These are phyloP conservation scores for Nixonia krombeini DNA, from an alignment of 1,140 invertebrate species.

Conservation along the genomic window DNA sequence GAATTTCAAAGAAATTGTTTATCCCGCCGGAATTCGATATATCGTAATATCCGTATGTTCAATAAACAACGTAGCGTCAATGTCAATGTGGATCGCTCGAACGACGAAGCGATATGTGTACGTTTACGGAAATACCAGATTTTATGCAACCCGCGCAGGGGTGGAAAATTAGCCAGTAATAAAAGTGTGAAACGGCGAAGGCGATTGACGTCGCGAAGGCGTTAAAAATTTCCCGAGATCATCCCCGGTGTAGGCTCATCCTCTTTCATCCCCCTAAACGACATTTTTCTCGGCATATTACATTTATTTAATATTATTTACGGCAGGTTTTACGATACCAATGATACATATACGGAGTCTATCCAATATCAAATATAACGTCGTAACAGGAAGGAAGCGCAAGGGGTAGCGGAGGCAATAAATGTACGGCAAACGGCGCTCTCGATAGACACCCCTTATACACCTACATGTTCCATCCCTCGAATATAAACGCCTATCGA, in stretches of 20 bases:
- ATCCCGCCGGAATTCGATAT: not conserved
- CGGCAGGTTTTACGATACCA: constrained; percentile 66
- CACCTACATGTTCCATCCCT: constrained; percentile 50
- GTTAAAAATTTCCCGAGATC: not conserved
- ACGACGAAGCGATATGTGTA: too few species aligned
- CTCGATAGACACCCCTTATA: constrained; percentile 62
- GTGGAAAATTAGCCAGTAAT: too few species aligned
- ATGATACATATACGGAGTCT: constrained; percentile 69
- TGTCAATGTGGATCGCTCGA: too few species aligned
- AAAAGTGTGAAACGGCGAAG: too few species aligned
- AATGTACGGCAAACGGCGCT: constrained; percentile 70
- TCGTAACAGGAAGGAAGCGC: constrained; percentile 61
- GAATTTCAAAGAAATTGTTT: not conserved
- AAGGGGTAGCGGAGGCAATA: constrained; percentile 64
- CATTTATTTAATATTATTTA: constrained; percentile 73
- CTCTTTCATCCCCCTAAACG: constrained; percentile 49
- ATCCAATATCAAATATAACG: constrained; percentile 73
- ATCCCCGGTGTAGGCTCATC: constrained; percentile 3
- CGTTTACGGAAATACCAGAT: too few species aligned
- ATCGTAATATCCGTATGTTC: not conserved
- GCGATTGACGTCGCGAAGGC: not conserved
- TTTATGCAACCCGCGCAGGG: too few species aligned
- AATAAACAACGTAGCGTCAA: not conserved
- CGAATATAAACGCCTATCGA: constrained; percentile 56
- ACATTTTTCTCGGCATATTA: constrained; percentile 65